These are phyloP conservation scores for Lasius platythorax DNA, from an alignment of 2,888 invertebrate genomes.

Conservation along the genomic window DNA sequence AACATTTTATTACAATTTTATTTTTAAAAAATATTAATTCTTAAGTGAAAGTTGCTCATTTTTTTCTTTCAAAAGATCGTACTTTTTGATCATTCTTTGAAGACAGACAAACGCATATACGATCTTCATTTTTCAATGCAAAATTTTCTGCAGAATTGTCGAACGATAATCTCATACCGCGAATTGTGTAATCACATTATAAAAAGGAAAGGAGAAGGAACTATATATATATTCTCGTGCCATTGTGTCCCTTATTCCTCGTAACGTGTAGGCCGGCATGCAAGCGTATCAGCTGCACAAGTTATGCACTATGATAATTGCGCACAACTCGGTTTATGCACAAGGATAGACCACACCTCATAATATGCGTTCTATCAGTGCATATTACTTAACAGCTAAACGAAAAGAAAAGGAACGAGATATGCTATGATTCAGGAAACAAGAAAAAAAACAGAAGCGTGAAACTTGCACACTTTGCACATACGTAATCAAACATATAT, in stretches of 20 bases:
- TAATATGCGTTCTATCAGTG: too few relatives aligned
- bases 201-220: background rate
- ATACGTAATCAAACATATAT: too few relatives aligned
- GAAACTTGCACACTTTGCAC: too few relatives aligned
- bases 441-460: too few relatives aligned
- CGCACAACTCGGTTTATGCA: too few relatives aligned
- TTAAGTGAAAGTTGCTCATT: background rate
- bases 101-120: background rate
- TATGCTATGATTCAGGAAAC: too few relatives aligned
- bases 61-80: background rate
- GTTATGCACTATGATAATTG: too few relatives aligned
- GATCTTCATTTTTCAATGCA: background rate
- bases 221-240: constrained; percentile 7
- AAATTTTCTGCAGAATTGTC: constrained; percentile 36
- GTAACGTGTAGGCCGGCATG: too few relatives aligned
- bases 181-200: constrained; percentile 62
- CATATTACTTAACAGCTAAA: too few relatives aligned
- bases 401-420: too few relatives aligned
- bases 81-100: background rate
- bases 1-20: background rate
- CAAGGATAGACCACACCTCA: too few relatives aligned
- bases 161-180: constrained; percentile 2
- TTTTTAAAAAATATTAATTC: background rate
- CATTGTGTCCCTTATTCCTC: constrained; percentile 46
- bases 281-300: too few relatives aligned